A percentile compares a stretch with the other conserved stretches of the same genome.
These are phyloP conservation scores for Drosophila monieri DNA, from an alignment of 2,888 invertebrate genomes.

Conservation along the genomic window DNA sequence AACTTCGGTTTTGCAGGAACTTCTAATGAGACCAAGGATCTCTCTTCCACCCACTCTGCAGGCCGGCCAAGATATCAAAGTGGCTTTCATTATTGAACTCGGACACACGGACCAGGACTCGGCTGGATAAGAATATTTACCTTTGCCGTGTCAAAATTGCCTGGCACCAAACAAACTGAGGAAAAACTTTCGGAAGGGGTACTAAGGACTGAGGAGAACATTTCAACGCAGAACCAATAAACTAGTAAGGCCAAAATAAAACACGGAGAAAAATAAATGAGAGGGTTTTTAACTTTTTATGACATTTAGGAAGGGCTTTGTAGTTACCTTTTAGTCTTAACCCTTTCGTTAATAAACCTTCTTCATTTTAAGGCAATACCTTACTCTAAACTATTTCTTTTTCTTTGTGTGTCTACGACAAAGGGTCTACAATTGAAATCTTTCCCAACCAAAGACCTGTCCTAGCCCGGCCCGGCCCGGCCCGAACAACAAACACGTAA, in stretches of 20 bases:
- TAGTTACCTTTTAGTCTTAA: too few species aligned
- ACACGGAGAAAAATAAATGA: background rate
- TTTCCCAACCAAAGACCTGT: conserved; percentile 61
- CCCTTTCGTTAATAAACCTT: too few species aligned
- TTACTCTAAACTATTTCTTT: background rate
- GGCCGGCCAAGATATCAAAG: conserved; percentile 30
- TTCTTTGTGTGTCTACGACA: conserved; percentile 11
- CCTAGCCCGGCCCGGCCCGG: conserved; percentile 49
- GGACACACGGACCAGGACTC: conserved; percentile 15
- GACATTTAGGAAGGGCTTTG: too few species aligned
- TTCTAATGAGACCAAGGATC: conserved; percentile 30
- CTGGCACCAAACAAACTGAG: conserved; percentile 34
- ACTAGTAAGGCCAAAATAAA: conserved; percentile 10
- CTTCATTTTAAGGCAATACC: too few species aligned
- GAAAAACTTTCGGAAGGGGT: conserved; percentile 18
- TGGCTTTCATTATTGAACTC: conserved; percentile 43
- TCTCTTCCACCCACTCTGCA: background rate
- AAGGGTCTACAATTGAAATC: conserved; percentile 69
- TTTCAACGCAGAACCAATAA: conserved; percentile 50
- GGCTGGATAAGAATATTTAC: conserved; percentile 39
- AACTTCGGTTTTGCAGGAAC: conserved; percentile 27
- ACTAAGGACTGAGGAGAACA: conserved; percentile 4
- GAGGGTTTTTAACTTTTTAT: background rate
- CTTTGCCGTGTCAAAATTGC: conserved; percentile 45
- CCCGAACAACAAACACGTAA: conserved; percentile 77